Base-by-base conservation (phyloP, 1,140 invertebrate genomes). In the Ditylenchus dipsaci region DNA sequence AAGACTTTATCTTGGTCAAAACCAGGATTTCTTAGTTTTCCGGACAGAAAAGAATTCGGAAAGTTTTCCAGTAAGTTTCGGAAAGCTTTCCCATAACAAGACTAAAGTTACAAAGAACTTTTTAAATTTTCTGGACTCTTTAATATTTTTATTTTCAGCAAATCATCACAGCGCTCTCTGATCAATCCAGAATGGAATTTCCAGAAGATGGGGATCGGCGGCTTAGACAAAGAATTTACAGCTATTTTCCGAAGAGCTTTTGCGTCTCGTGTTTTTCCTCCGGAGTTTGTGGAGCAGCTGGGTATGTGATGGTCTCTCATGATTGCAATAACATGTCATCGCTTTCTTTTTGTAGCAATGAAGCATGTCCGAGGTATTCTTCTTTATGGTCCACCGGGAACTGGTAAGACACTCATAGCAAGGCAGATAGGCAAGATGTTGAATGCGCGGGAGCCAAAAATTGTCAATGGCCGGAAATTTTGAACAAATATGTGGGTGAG, bases 401-500 rank as follows among this genome's bases (percentile, higher is more conserved):
- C 95, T 26, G 96, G 96, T 76, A 99, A 99, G 85, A 99, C 96
- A 0, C 84, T 99, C 71, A 97, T 99, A 92, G 96, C 96, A 11
- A 88, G 93, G 17, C 93, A 96, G 86, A 98, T 99, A 76, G 95
- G 95, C 1, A 92, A 92, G 73, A 99, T 99, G 96, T 86, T 99
- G 65, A 98, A 99, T 85, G 92, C 95, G 0, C 87, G 94, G 27
- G 95, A 98, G 83, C 96, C 96, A 0, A 98, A 99, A 86, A 98
- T 99, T 81, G 94, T 99, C 0, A 99, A 98, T 84, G 96, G 95
- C n/a, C 96, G 0, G 93, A 98, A 83, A 95, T 99, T 82, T 86
- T 99, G 70, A 94, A 99, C 85, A 99, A 99, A 85, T 99, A 97
- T 86, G 96, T 99, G n/a, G 96, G 96, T 68, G 96, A 99, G 85